Evolutionary conservation across 64 coral and sea anemone genomes (phyloP), one percentile per base, ranked within the genome.

Genomic region (Hydrozoanthus tunicans): DNA sequence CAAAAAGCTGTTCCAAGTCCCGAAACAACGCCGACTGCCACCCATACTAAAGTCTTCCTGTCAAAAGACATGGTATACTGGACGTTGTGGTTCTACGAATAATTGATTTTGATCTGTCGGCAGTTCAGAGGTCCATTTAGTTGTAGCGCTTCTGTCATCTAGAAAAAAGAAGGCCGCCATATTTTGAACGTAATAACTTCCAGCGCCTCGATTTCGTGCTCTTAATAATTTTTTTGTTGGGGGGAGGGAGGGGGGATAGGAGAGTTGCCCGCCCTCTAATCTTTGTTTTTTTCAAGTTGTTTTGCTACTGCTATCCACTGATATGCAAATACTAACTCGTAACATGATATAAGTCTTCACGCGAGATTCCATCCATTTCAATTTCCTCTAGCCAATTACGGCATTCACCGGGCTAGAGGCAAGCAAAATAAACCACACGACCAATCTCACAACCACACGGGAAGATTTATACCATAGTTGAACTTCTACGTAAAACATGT

Each of bases 1-100:
- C 94, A 92, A 14, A 89, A 90, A 58, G 83, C 82, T 20, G 91
- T 89, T 9, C 94, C 92, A 20, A 92, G 63, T 4, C 97, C 97
- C 4, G 94, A 93, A 9, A 99, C 51, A 9, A 96, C 17, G 5
- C 97, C 97, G 23, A 75, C 92, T 59, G 80, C 54, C 14, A 99
- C 12, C 91, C 94, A 95, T 53, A 95, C 9, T 23, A 74, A 51
- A 54, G 14, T 95, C 79, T 67, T 93, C 43, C 90, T 90, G 51
- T 95, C 94, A 56, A 90, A 84, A 58, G 92, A 76, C 97, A 99
- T 99, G 5, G 53, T 81, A n/a, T 17, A 64, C 65, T 65, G 25
- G 43, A 62, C 17, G 59, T 8, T 59, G 2, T 17, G 58, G 65
- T 59, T 54, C 78, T 65, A 17, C 58, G 14, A 57, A 9, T 9